Conservation (phyloP, 2,113 vertebrate genomes). For the Acrocephalus arundinaceus region DNA sequence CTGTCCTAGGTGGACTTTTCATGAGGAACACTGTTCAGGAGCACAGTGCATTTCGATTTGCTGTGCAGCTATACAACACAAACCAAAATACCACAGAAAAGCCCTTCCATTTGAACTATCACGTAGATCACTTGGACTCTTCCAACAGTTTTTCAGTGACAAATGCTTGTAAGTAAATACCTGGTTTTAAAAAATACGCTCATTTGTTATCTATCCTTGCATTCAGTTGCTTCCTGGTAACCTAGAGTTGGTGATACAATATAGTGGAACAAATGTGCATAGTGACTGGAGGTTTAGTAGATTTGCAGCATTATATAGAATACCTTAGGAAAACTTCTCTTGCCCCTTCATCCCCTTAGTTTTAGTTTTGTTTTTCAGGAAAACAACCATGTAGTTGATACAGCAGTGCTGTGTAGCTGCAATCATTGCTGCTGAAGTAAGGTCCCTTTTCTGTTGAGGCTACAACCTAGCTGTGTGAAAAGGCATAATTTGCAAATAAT, state of each 20-base stretch:
- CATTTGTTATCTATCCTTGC: background rate
- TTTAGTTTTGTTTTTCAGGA: conserved; percentile 3
- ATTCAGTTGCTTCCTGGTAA: background rate
- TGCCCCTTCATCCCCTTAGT: background rate
- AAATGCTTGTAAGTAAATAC: conserved; percentile 94
- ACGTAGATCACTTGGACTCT: conserved; percentile 98
- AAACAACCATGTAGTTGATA: background rate
- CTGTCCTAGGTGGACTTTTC: conserved; percentile 91
- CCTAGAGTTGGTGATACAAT: background rate
- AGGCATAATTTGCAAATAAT: conserved; percentile 29
- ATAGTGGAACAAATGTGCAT: conserved; percentile 22
- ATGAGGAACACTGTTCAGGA: conserved; percentile 98
- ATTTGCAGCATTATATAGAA: background rate
- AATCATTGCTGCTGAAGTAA: conserved; percentile 11
- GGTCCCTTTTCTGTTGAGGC: conserved; percentile 21
- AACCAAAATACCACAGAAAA: conserved; percentile 99
- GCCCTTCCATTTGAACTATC: conserved; percentile 98
- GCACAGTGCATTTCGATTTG: conserved; percentile 98
- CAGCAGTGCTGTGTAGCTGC: background rate
- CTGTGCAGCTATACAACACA: conserved; percentile 99
- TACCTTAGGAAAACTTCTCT: conserved; percentile 57
- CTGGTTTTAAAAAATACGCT: background rate
- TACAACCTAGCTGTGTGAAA: background rate
- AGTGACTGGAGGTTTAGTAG: background rate
- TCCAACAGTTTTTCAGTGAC: conserved; percentile 99